Evolutionary conservation across 2,797 vertebrate species (phyloP).

Genomic region (Crenichthys baileyi): DNA sequence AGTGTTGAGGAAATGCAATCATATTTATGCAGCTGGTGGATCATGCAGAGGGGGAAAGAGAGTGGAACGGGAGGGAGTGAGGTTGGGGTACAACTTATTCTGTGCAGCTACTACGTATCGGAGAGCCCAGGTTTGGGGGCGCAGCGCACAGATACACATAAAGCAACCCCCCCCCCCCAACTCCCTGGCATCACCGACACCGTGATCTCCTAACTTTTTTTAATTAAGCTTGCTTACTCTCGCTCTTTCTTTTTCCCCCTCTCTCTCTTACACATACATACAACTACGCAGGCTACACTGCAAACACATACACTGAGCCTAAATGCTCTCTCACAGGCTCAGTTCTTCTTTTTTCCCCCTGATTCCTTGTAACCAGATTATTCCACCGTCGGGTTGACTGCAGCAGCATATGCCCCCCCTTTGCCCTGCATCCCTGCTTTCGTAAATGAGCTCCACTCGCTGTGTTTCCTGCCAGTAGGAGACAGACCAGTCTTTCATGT

Average conservation of each 20-base stretch:
- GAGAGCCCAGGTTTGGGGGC: constrained; percentile 59
- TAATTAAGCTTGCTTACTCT: constrained; percentile 54
- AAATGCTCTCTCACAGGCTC: constrained; percentile 34
- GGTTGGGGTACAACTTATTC: constrained; percentile 74
- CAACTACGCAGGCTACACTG: background rate
- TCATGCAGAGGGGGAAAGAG: constrained; percentile 68
- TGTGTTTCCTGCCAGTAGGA: constrained; percentile 52
- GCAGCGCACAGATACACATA: constrained; percentile 54
- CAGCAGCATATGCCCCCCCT: constrained; percentile 70
- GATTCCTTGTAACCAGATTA: constrained; percentile 62
- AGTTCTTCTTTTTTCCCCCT: constrained; percentile 35
- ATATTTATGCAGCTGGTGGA: constrained; percentile 79
- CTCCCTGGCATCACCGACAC: constrained; percentile 68
- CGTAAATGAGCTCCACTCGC: constrained; percentile 65
- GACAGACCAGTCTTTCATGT: constrained; percentile 58
- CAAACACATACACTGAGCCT: constrained; percentile 1
- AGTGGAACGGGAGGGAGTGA: constrained; percentile 21
- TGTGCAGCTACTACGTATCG: constrained; percentile 69
- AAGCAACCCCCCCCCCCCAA: constrained; percentile 31
- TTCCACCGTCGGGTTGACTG: constrained; percentile 75
- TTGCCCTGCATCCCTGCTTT: constrained; percentile 75
- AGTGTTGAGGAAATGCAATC: constrained; percentile 78
- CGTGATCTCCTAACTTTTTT: constrained; percentile 80
- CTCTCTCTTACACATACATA: background rate
- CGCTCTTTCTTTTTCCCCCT: background rate